These are phyloP conservation scores for Coreius guichenoti DNA, from an alignment of 2,797 vertebrate species.

Conservation along the genomic window DNA sequence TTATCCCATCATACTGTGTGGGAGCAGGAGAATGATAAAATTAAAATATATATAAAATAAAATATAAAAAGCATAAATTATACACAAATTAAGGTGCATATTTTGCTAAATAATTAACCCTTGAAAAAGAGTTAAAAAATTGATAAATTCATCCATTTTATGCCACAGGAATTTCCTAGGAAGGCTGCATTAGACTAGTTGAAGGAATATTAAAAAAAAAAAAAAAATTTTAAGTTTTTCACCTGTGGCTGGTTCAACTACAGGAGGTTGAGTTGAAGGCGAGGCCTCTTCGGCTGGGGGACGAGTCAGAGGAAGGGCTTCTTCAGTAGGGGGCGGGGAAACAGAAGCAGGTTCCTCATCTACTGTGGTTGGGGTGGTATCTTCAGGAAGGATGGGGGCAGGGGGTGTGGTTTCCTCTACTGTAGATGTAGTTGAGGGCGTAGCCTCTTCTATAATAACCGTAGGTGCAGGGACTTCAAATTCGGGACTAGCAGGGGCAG, in stretches of 20 bases:
- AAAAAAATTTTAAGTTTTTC: not conserved
- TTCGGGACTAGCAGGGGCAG: not conserved
- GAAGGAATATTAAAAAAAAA: not conserved
- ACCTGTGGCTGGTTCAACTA: slow-evolving; percentile 15
- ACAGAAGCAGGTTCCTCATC: not conserved
- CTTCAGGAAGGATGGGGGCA: not conserved
- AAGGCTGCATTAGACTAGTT: not conserved
- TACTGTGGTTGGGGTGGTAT: not conserved
- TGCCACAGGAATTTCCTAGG: not conserved
- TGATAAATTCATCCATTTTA: not conserved
- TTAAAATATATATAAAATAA: not conserved
- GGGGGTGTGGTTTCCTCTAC: not conserved
- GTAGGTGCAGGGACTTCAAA: not conserved
- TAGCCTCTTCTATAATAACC: slow-evolving; percentile 22
- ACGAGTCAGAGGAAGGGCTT: not conserved
- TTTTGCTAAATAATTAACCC: not conserved
- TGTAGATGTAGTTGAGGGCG: not conserved
- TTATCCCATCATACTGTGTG: not conserved
- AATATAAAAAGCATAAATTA: not conserved
- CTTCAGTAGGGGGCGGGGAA: not conserved
- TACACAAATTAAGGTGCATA: not conserved
- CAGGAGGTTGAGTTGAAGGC: not conserved
- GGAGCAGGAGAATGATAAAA: not conserved
- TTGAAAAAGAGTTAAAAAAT: not conserved
- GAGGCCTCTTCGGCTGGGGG: not conserved